Base-by-base conservation (phyloP, 2,797 vertebrate genomes). In the Craterocephalus amniculus region DNA sequence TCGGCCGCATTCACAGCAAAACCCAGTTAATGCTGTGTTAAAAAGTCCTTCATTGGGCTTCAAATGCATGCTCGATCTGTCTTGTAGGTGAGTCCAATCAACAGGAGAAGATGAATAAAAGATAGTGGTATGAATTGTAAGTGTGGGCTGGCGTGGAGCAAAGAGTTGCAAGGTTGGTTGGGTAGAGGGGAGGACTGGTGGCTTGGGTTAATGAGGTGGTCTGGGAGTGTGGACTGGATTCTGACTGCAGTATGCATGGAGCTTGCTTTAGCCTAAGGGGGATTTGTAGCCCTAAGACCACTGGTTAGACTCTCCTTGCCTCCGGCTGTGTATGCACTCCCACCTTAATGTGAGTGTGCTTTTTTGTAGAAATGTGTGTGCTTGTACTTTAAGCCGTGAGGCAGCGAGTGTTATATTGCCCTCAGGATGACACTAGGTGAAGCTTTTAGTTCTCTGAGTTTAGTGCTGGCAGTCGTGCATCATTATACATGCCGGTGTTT, bases 141-240 rank as follows among this genome's bases (percentile, higher is more conserved):
- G 87, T 75, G 74, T 24, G 65, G 40, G 58, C 43, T 71, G 72
- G 62, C 14, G 81, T 58, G 70, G 67, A 70, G 89, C 59, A 6
- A 65, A 69, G 67, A 70, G 63, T 70, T 73, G 81, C 2, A 54
- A 22, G 72, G 52, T 57, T 8, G 58, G 49, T 52, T 14, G 65
- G 66, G 70, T 2, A 64, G 72, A 70, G 68, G 73, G 29, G 72
- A 70, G 72, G 62, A 81, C 76, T 83, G 81, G 85, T 71, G 74
- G 79, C 78, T 76, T 75, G 83, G 93, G 92, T 93, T 95, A 94
- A 94, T 94, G 93, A 95, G 93, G 89, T 88, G 91, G 88, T 85
- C 86, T 91, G 91, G 92, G 93, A 93, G 83, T 66, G 78, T 72
- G 72, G 83, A 79, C 83, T 64, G 62, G 81, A 84, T 80, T 78